Base-by-base conservation (phyloP, 2,888 invertebrate species). In the Cremastinae sp. region DNA sequence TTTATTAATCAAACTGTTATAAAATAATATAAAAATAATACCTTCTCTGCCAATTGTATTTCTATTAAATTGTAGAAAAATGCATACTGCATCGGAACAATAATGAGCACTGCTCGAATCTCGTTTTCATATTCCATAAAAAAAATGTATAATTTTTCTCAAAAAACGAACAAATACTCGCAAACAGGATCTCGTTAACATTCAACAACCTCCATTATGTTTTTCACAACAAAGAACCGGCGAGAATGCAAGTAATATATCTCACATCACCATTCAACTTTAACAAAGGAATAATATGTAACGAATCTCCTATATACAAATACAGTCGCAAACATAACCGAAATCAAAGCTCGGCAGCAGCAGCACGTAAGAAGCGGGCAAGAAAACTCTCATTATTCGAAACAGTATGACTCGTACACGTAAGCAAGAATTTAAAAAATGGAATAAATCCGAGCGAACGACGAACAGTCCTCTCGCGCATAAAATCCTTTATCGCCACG, bases 271-370 rank as follows among this genome's bases (percentile, higher is more conserved):
- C 34, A 68, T 53, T 43, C 28, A 22, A 10, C 38, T 58, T 38
- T 12, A 10, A 43, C 45, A 45, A 51, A 22, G 38, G 51, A 18
- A 28, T 3, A 28, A 3, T 3, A 28, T 28, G 2, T 51, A 58
- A 59, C 28, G 12, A 61, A 53, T 69, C 47, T 38, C 54, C 36
- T 72, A 62, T 72, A 69, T 69, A 61, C 69, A 69, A 73, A 69
- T n/a, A 76, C 76, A 73, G 59, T 69, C 69, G 64, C 73, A 64
- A 73, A 76, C 76, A 76, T 76, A 49, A 75, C 71, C 56, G 22
- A 71, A 43, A 62, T 28, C 45, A 59, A 58, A 69, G 69, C 53
- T 41, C 62, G 38, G 58, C 64, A 72, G 28, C 28, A 28, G 28
- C 28, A 28, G 2, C 5, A 43, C 14, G 43, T 41, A 69, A 28